Percentiles rank a stretch among this genome's conserved stretches.
Conservation (phyloP, 2,113 vertebrate species). For the Brachypteracias leptosomus region DNA sequence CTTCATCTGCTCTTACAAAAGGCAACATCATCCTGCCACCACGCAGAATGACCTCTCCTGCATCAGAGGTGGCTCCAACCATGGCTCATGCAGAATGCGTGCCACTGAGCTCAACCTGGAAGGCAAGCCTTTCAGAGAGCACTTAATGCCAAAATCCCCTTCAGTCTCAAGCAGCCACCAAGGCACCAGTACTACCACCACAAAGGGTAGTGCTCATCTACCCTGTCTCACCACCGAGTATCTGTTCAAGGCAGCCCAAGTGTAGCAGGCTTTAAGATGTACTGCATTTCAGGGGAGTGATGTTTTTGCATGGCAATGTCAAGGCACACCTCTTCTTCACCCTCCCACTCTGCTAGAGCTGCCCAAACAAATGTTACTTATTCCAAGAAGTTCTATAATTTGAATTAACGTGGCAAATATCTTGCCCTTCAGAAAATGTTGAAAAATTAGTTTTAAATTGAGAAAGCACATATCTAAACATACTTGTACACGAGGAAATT, state of each 20-base stretch:
- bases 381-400: background rate
- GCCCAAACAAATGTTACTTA: background rate
- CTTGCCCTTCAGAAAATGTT: background rate
- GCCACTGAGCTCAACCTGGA: background rate
- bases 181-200: background rate
- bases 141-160: background rate
- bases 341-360: background rate
- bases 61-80: background rate
- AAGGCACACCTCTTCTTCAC: background rate
- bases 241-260: background rate
- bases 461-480: background rate
- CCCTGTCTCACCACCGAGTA: background rate
- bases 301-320: background rate
- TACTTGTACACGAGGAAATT: background rate
- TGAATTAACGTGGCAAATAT: background rate
- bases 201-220: background rate
- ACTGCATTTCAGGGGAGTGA: background rate
- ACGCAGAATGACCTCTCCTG: background rate
- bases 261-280: background rate
- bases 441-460: background rate
- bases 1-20: background rate
- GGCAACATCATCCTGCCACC: background rate
- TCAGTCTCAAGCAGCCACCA: background rate
- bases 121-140: background rate
- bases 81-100: background rate